Evolutionary conservation across 1,140 invertebrate species (phyloP).

Genomic region (Littorina saxatilis): DNA sequence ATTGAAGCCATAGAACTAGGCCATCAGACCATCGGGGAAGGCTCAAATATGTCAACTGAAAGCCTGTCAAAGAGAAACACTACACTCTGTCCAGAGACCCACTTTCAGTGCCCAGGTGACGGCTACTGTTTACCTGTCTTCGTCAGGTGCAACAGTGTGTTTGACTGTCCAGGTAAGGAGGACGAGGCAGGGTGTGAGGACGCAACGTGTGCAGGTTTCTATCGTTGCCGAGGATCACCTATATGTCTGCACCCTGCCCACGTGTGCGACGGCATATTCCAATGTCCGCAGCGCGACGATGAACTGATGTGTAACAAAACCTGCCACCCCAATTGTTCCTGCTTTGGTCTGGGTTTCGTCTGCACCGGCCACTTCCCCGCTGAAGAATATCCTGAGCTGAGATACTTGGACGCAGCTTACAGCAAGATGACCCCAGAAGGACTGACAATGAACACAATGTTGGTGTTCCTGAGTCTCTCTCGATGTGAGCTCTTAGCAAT

Average conservation of each 20-base stretch:
- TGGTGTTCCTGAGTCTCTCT: not conserved
- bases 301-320: not conserved
- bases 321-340: not conserved
- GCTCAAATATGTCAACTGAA: no score
- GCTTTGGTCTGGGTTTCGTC: not conserved
- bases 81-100: no score
- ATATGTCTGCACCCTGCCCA: not conserved
- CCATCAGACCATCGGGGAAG: no score
- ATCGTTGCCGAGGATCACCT: not conserved
- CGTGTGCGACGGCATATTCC: no score
- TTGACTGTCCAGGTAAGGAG: not conserved
- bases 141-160: no score
- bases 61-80: no score
- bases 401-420: not conserved
- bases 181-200: slow-evolving; percentile 1
- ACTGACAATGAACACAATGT: not conserved
- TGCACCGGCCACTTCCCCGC: not conserved
- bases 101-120: no score
- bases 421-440: not conserved
- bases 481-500: no score
- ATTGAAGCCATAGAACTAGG: no score
- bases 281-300: not conserved
- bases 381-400: not conserved
- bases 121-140: no score
- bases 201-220: not conserved